Conservation (phyloP, 1,140 invertebrate genomes). For the Drosophila pseudoananassae region DNA sequence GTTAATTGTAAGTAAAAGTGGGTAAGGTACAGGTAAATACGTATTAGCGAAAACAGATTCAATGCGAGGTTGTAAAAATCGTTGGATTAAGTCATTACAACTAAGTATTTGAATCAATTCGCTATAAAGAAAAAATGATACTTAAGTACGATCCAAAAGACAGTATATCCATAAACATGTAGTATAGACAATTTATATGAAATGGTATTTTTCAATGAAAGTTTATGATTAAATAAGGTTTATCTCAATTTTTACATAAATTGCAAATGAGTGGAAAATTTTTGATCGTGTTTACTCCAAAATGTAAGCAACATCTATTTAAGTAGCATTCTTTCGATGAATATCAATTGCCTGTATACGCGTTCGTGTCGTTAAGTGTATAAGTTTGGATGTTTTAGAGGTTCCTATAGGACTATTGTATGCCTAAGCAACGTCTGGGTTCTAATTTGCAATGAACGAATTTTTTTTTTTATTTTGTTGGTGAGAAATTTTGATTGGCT, state of each 20-base stretch:
- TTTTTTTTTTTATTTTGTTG: conserved; percentile 2
- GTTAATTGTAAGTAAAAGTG: conserved; percentile 33
- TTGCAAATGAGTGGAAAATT: conserved; percentile 46
- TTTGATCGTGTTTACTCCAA: conserved; percentile 23
- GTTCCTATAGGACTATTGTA: conserved; percentile 39
- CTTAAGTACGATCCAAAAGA: conserved; percentile 50
- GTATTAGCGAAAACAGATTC: conserved; percentile 28
- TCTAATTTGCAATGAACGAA: conserved; percentile 45
- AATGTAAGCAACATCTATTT: conserved; percentile 35
- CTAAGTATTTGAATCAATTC: conserved; percentile 35
- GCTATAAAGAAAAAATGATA: conserved; percentile 42
- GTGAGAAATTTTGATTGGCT: no score
- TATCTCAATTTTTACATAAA: conserved; percentile 63
- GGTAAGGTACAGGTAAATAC: conserved; percentile 31
- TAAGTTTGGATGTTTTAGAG: conserved; percentile 10
- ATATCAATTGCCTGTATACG: conserved; percentile 12
- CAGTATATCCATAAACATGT: conserved; percentile 40
- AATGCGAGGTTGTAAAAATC: conserved; percentile 28
- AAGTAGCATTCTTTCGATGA: conserved; percentile 8
- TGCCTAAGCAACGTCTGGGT: conserved; percentile 34
- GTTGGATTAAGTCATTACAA: conserved; percentile 29
- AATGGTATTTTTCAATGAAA: conserved; percentile 17
- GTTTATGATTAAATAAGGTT: conserved; percentile 60
- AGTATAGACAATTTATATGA: conserved; percentile 27
- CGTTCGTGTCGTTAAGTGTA: conserved; percentile 18